Base-by-base conservation (phyloP, 1,140 invertebrate species). In the Drosophila triauraria region DNA sequence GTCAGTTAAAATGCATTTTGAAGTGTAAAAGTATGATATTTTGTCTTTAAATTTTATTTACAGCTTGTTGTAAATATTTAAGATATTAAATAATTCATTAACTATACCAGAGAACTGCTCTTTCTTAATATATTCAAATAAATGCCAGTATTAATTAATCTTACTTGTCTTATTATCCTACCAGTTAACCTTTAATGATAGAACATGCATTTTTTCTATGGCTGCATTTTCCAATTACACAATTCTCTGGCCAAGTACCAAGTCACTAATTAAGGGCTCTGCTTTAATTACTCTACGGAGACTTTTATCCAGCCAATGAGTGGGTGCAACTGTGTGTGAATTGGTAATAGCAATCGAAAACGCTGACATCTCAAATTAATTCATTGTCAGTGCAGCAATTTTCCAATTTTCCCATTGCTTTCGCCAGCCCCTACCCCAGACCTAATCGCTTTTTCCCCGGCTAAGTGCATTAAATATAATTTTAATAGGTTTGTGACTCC, bases 391-490 rank as follows among this genome's bases (percentile, higher is more conserved):
- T 57, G 43, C 50, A 71, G 44, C 53, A 59, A 43, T 51, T 70
- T 70, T 27, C 20, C 69, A 27, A 71, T 59, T 54, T 46, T 46
- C 42, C 10, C 40, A 32, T 20, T 9, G 17, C 43, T 46, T 15
- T 46, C 27, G 9, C 4, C 7, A 1, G 27, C 27, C 35, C 13
- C 32, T 1, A 12, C 50, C 57, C 30, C 40, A 23, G 12, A 35
- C 20, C 68, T 78, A 79, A 75, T 59, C 58, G 61, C 57, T 46
- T 59, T 64, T 64, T 20, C 42, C 32, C 42, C 43, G 42, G 62
- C 53, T 51, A 65, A 82, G 40, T 67, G 77, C 77, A 80, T 80
- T 80, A 61, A 42, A 43, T 68, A 40, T 61, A 68, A 75, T 68
- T 80, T 62, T 75, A 75, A 75, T 80, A 57, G 50, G 57, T 67